A percentile compares a stretch with the other conserved stretches of the same genome.
These are phyloP conservation scores for Eulemur rubriventer DNA, from an alignment of 2,797 vertebrate genomes.

Conservation along the genomic window DNA sequence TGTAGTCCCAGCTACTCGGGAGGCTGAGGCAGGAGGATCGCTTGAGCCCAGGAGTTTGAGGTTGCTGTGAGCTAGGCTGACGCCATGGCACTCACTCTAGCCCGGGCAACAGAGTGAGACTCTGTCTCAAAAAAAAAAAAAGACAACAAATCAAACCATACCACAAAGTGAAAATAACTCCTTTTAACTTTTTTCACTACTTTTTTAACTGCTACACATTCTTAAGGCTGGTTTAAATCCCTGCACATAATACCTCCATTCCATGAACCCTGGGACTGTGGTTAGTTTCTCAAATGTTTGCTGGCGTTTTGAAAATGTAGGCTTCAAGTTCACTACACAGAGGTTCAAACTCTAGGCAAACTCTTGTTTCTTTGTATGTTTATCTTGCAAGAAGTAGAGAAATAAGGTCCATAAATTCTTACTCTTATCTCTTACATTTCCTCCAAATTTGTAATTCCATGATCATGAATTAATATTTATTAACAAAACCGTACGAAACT, in stretches of 20 bases:
- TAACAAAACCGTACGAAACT: background rate
- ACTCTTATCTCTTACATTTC: background rate
- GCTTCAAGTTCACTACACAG: background rate
- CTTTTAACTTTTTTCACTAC: background rate
- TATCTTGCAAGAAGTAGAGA: background rate
- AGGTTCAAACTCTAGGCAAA: background rate
- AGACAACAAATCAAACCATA: background rate
- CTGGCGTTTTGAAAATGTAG: background rate
- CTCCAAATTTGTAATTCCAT: background rate
- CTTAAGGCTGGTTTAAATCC: background rate
- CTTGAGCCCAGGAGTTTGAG: too few species aligned
- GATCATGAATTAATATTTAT: background rate
- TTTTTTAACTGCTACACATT: background rate
- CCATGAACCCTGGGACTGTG: background rate
- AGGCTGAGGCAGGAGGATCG: too few species aligned
- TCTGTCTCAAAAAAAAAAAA: background rate
- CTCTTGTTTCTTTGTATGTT: background rate
- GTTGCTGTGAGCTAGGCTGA: too few species aligned
- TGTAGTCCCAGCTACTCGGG: too few species aligned
- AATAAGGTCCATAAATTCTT: background rate
- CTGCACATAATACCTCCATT: background rate
- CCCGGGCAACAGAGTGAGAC: too few species aligned
- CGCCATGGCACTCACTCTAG: too few species aligned
- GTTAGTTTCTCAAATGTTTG: background rate
- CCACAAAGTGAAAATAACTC: background rate